Base-by-base conservation (phyloP, 2,797 vertebrate species). In the Eidolon dupreanum region DNA sequence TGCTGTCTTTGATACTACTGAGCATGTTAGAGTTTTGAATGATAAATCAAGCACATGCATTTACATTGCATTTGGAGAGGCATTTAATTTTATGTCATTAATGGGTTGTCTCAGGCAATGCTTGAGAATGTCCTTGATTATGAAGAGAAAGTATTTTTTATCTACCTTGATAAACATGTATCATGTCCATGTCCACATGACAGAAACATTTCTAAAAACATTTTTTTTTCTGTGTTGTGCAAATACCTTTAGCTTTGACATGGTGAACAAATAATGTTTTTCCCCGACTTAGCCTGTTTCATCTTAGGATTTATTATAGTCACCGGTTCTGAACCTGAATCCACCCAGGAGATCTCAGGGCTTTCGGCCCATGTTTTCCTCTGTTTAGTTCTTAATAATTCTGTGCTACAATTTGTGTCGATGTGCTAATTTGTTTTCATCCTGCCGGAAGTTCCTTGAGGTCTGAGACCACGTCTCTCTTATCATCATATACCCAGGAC, bases 81-180 rank as follows among this genome's bases (percentile, higher is more conserved):
- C 83, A 24, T 92, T 97, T 94, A 68, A 83, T 92, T 92, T 95
- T 49, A 10, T 90, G 74, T 87, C 88, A 61, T 55, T 82, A 94
- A 85, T 66, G 75, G 92, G 49, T 73, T 88, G 41, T 96, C 79
- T 91, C 78, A 75, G 78, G 49, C 63, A 66, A 65, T 94, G 61
- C 66, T 73, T 78, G 78, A 49, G 78, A 93, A 88, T 46, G 61
- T 83, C 83, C 61, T 90, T 63, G 79, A 66, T 83, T 68, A 91
- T 12, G 75, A 91, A 82, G 90, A 97, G 83, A 66, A 53, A 41
- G 36, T 61, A 74, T 68, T 93, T 96, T 92, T 93, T 49, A 85
- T 81, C 63, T 74, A 41, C 51, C 38, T 78, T 78, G 68, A 84
- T 59, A 94, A 78, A 95, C 63, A 87, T 92, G 22, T 65, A 59